Percentiles rank a stretch among this genome's conserved stretches.
phyloP scores from a whole-genome alignment of 2,888 invertebrate genomes.

The Hemicrepidius hirtus region DNA sequence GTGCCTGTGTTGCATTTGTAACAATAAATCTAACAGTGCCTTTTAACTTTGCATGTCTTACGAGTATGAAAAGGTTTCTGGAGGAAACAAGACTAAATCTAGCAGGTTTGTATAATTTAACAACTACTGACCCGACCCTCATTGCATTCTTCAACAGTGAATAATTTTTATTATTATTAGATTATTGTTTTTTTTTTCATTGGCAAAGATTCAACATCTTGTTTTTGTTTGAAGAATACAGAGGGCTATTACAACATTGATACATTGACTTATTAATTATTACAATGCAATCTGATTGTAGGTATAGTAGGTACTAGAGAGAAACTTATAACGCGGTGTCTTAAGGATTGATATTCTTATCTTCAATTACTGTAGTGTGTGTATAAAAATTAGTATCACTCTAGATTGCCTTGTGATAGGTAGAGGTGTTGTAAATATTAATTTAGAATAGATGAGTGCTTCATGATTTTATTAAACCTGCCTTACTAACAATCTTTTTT shows the following conservation, averaged over 20 bases:
- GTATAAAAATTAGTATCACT: no score
- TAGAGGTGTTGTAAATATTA: no score
- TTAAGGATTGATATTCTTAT: no score
- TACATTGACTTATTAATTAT: no score
- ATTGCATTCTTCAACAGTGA: conserved; percentile 3
- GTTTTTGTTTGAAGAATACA: neutral
- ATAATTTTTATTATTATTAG: conserved; percentile 8
- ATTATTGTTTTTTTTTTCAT: neutral
- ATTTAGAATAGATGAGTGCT: no score
- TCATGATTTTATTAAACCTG: no score
- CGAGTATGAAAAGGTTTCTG: conserved; percentile 81
- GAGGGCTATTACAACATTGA: no score
- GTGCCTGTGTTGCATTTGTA: conserved; percentile 57
- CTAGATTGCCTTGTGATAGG: no score
- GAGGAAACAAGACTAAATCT: conserved; percentile 76
- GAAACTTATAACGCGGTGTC: no score
- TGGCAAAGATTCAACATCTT: conserved; percentile 6
- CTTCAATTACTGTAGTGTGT: no score
- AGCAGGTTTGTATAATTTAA: conserved; percentile 71
- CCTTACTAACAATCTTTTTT: no score
- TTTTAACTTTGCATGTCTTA: conserved; percentile 81
- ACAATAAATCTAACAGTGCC: conserved; percentile 61
- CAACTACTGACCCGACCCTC: conserved; percentile 23
- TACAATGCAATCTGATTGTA: neutral
- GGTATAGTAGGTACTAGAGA: no score